Conservation (phyloP, 2,113 vertebrate species). For the Cheirogaleus medius region DNA sequence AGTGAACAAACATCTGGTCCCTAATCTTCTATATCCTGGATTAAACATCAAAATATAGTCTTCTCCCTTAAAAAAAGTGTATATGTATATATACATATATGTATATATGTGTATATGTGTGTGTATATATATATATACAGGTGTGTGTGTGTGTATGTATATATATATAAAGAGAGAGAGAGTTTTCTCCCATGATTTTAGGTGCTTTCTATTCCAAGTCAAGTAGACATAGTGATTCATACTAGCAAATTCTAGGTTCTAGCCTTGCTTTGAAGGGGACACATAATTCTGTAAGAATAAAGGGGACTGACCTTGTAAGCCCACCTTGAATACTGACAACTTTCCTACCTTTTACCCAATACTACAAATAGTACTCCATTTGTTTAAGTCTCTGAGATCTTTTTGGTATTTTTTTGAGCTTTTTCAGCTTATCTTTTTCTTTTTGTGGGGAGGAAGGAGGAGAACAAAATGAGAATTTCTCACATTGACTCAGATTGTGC, state of each 20-base stretch:
- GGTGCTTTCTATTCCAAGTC: not conserved
- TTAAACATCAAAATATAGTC: not conserved
- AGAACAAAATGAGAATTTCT: not conserved
- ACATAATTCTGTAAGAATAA: not conserved
- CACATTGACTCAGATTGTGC: not conserved
- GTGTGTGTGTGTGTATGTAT: no score
- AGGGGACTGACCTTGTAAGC: not conserved
- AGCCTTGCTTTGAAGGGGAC: not conserved
- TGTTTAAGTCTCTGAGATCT: not conserved
- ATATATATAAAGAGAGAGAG: no score
- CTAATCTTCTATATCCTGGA: not conserved
- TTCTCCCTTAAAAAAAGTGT: not conserved
- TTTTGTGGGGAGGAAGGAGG: rapidly evolving
- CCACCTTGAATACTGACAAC: not conserved
- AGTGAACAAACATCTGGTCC: not conserved
- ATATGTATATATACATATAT: no score
- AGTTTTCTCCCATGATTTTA: not conserved
- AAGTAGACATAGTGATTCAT: not conserved
- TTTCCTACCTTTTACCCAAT: not conserved
- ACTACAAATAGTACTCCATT: not conserved
- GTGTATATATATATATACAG: no score
- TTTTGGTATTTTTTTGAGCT: not conserved
- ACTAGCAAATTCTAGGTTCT: not conserved
- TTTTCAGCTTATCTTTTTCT: not conserved
- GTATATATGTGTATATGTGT: no score